phyloP scores from a whole-genome alignment of 2,888 invertebrate genomes.

The Pteria penguin region DNA sequence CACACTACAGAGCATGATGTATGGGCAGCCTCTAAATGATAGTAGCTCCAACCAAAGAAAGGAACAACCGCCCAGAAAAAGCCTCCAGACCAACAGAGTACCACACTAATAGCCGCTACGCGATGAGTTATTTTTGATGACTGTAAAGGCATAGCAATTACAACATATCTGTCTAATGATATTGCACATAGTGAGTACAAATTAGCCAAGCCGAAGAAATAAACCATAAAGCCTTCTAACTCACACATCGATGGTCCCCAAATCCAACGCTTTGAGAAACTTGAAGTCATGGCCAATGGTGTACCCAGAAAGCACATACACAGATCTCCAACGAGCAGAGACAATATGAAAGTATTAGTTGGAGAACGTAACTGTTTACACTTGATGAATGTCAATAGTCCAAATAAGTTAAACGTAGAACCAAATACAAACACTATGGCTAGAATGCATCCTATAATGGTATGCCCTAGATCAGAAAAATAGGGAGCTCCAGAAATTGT shows the following conservation, averaged over 20 bases:
- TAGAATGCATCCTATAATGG: background rate
- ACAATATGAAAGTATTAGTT: conserved; percentile 69
- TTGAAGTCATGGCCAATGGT: conserved; percentile 55
- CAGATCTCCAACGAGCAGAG: conserved; percentile 62
- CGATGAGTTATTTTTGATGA: conserved; percentile 57
- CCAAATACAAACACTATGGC: conserved; percentile 45
- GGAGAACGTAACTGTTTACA: conserved; percentile 63
- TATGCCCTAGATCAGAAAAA: background rate
- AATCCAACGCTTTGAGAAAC: conserved; percentile 53
- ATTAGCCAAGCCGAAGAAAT: conserved; percentile 64
- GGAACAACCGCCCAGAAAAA: conserved; percentile 69
- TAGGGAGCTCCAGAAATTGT: too few species aligned
- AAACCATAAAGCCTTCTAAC: conserved; percentile 68
- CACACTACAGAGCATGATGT: conserved; percentile 64
- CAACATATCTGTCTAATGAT: conserved; percentile 70
- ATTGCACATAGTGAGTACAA: conserved; percentile 69
- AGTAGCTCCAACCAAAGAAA: conserved; percentile 71
- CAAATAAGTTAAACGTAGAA: conserved; percentile 54
- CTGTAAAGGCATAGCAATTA: conserved; percentile 66
- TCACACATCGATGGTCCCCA: conserved; percentile 58
- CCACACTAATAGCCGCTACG: conserved; percentile 51
- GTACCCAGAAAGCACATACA: conserved; percentile 57
- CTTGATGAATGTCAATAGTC: conserved; percentile 55
- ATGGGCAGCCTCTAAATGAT: conserved; percentile 62
- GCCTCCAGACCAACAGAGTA: conserved; percentile 54